A percentile compares a stretch with the other conserved stretches of the same genome.
Conservation (phyloP, 2,888 invertebrate species). For the Lepetodrilus schrolli region DNA sequence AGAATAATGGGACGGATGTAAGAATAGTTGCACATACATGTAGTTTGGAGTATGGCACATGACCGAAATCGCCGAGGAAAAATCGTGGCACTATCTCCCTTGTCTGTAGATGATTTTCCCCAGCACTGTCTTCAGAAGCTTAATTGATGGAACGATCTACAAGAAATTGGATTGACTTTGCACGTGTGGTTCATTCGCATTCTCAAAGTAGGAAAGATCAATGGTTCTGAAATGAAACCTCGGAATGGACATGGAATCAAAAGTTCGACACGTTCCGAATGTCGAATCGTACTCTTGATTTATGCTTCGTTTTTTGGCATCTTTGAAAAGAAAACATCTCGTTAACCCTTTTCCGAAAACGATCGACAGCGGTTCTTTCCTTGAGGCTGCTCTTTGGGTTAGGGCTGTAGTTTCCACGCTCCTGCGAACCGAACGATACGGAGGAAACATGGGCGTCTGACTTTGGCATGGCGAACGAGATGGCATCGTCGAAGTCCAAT, state of each 20-base stretch:
- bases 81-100: too few relatives aligned
- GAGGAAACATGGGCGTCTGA: constrained; percentile 28
- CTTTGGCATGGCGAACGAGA: constrained; percentile 30
- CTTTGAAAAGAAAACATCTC: constrained; percentile 21
- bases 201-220: constrained; percentile 8
- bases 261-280: constrained; percentile 33
- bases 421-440: constrained; percentile 31
- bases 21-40: too few relatives aligned
- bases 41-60: too few relatives aligned
- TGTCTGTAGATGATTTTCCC: too few relatives aligned
- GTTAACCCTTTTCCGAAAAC: constrained; percentile 29
- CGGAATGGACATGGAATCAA: background rate
- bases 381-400: background rate
- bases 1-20: too few relatives aligned
- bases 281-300: constrained; percentile 31
- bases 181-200: background rate
- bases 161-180: too few relatives aligned
- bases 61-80: too few relatives aligned
- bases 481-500: constrained; percentile 33
- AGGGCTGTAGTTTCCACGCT: constrained; percentile 22
- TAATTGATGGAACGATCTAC: too few relatives aligned
- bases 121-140: too few relatives aligned
- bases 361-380: background rate
- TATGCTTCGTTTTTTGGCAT: constrained; percentile 21
- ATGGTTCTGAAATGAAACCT: background rate